Evolutionary conservation across 2,888 invertebrate species (phyloP).

Genomic region (Caenorhabditis imperialis): DNA sequence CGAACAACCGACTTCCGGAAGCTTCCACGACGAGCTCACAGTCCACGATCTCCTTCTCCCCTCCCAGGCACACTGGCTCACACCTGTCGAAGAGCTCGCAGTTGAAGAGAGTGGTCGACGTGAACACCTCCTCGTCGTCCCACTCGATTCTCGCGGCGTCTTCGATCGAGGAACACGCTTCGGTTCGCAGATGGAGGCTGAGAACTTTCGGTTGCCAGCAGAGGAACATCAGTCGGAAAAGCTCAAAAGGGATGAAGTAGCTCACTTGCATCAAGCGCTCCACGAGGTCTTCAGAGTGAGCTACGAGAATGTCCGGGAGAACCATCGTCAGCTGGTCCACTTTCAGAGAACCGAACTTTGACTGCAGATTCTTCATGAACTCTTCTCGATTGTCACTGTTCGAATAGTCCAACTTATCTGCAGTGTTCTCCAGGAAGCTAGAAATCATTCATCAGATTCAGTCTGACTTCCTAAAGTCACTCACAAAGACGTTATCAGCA

Average conservation of each 20-base stretch:
- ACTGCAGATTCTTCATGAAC: constrained; percentile 8
- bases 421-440: constrained; percentile 39
- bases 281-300: constrained; percentile 13
- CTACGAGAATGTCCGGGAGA: constrained; percentile 32
- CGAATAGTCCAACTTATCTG: constrained; percentile 26
- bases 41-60: constrained; percentile 10
- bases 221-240: constrained; percentile 22
- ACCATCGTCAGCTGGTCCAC: constrained; percentile 33
- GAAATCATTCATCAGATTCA: not conserved
- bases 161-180: constrained; percentile 29
- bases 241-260: constrained; percentile 31
- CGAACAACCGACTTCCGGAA: constrained; percentile 19
- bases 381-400: not conserved
- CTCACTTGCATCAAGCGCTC: constrained; percentile 21
- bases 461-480: not conserved
- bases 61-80: constrained; percentile 23
- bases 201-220: constrained; percentile 36
- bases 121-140: constrained; percentile 44
- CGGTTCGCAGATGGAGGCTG: constrained; percentile 28
- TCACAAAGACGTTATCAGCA: constrained; percentile 34
- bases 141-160: constrained; percentile 44
- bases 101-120: constrained; percentile 26
- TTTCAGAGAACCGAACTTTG: constrained; percentile 27
- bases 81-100: constrained; percentile 9
- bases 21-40: constrained; percentile 22